Evolutionary conservation across 2,113 vertebrate genomes (phyloP).

Genomic region (Eublepharis macularius): DNA sequence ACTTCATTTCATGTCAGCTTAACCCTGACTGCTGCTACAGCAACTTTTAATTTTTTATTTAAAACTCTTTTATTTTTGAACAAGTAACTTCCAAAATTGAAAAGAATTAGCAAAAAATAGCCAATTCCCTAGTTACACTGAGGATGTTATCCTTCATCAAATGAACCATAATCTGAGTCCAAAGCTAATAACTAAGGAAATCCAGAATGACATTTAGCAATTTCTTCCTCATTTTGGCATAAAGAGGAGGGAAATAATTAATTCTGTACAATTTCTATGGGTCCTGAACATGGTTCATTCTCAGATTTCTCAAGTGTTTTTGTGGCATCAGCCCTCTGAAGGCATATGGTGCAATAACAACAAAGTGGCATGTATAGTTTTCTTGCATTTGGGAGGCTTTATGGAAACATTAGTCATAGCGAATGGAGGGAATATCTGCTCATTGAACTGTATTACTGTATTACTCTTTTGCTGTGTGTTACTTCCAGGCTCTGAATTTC

Average conservation of each 20-base stretch:
- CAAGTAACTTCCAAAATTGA: too few species aligned
- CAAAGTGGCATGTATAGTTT: background rate
- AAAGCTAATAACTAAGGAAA: background rate
- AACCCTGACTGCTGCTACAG: background rate
- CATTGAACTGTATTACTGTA: too few species aligned
- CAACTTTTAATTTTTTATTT: too few species aligned
- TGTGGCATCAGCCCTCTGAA: background rate
- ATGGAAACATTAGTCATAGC: background rate
- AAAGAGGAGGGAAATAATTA: background rate
- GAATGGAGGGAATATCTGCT: background rate
- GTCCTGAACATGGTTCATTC: background rate
- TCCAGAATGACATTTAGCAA: background rate
- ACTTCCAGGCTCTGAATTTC: background rate
- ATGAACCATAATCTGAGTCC: background rate
- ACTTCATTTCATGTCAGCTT: background rate
- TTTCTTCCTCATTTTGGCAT: background rate
- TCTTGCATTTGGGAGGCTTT: background rate
- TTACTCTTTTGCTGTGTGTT: background rate
- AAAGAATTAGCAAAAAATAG: too few species aligned
- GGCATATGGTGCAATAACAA: background rate
- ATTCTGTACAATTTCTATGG: too few species aligned
- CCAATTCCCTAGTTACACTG: background rate
- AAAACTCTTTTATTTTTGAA: too few species aligned
- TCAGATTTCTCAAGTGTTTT: background rate
- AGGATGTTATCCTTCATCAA: background rate